Conservation (phyloP, 2,888 invertebrate species). For the Lasioglossum oenotherae region DNA sequence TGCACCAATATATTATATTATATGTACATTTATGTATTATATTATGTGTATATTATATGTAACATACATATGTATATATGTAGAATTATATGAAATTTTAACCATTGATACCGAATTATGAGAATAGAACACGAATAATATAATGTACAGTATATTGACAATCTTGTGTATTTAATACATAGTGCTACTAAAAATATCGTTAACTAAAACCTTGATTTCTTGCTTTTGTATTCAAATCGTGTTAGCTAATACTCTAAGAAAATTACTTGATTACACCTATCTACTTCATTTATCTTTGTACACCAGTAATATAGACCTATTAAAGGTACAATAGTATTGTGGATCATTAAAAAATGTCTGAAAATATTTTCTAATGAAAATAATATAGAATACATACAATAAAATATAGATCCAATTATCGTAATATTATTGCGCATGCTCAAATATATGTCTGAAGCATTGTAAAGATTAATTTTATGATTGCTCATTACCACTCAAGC, state of each 20-base stretch:
- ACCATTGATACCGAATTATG: conserved; percentile 42
- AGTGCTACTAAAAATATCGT: conserved; percentile 45
- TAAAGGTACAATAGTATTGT: conserved; percentile 52
- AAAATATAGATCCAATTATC: conserved; percentile 54
- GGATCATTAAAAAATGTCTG: conserved; percentile 47
- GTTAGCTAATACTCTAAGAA: conserved; percentile 47
- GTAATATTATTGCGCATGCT: conserved; percentile 59
- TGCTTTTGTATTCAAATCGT: conserved; percentile 40
- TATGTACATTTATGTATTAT: neutral
- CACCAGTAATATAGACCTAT: conserved; percentile 60
- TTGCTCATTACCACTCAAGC: conserved; percentile 18
- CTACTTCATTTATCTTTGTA: conserved; percentile 65
- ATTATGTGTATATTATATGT: neutral
- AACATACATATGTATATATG: conserved; percentile 36
- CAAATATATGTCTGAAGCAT: conserved; percentile 56
- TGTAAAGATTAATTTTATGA: conserved; percentile 47
- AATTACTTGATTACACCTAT: conserved; percentile 59
- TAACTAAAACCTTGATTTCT: conserved; percentile 48
- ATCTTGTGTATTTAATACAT: conserved; percentile 39
- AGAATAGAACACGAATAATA: conserved; percentile 45
- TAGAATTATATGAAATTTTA: conserved; percentile 37
- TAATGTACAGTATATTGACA: conserved; percentile 57
- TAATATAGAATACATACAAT: conserved; percentile 50
- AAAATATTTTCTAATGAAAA: conserved; percentile 51
- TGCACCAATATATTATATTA: too few relatives aligned